These are phyloP conservation scores for Xanthostigma xanthostigma DNA, from an alignment of 2,888 invertebrate genomes.

Conservation along the genomic window DNA sequence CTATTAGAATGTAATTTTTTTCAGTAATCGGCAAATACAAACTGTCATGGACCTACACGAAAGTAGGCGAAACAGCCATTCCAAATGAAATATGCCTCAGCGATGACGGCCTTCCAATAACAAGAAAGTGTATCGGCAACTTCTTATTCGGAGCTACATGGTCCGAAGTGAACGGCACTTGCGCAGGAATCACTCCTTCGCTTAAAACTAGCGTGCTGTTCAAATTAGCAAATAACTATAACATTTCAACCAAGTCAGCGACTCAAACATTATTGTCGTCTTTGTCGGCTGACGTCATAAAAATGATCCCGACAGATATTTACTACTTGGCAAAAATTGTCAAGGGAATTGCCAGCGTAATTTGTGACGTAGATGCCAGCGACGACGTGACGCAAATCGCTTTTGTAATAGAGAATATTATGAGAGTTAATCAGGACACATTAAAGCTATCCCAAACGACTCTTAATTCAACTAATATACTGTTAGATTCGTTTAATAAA, in stretches of 20 bases:
- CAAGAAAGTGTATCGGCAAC: constrained; percentile 39
- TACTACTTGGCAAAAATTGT: constrained; percentile 20
- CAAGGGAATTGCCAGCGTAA: constrained; percentile 4
- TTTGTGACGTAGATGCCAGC: constrained; percentile 24
- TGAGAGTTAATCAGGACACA: constrained; percentile 13
- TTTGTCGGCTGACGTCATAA: constrained; percentile 12
- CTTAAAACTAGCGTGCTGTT: constrained; percentile 14
- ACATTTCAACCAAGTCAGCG: too few relatives aligned
- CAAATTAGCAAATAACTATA: constrained; percentile 6
- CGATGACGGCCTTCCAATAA: constrained; percentile 39
- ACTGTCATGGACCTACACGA: constrained; percentile 32
- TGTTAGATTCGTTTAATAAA: constrained; percentile 41
- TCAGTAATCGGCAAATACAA: too few relatives aligned
- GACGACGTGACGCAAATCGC: constrained; percentile 32
- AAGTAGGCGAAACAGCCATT: constrained; percentile 33
- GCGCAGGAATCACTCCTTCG: constrained; percentile 12
- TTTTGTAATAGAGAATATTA: constrained; percentile 29
- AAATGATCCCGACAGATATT: constrained; percentile 20
- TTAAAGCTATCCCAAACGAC: constrained; percentile 30
- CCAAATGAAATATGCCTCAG: constrained; percentile 42
- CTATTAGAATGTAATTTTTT: too few relatives aligned
- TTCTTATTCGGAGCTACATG: constrained; percentile 42
- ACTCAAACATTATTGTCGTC: constrained; percentile 8
- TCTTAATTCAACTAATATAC: constrained; percentile 47
- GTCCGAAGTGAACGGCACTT: constrained; percentile 26